Evolutionary conservation across 2,113 vertebrate genomes (phyloP).

Genomic region (Nanorana parkeri): DNA sequence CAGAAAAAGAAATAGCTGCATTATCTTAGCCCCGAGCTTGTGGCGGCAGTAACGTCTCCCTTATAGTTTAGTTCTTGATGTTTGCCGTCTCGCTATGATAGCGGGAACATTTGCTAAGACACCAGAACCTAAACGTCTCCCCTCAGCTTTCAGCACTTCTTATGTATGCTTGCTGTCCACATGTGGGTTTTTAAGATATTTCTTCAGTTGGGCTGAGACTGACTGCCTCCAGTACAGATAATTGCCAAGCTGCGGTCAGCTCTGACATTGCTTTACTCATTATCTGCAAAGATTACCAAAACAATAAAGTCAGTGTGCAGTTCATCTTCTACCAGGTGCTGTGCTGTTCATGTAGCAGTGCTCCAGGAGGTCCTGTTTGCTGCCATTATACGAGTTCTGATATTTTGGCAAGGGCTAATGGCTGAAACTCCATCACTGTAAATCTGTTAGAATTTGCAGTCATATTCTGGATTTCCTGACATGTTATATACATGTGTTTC

Average conservation of each 20-base stretch:
- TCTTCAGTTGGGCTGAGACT: background rate
- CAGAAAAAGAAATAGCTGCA: background rate
- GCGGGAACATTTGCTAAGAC: background rate
- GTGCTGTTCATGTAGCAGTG: background rate
- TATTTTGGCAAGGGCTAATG: too few species aligned
- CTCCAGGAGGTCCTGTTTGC: background rate
- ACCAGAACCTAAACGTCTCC: background rate
- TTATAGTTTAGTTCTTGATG: background rate
- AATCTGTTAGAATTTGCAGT: too few species aligned
- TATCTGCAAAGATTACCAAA: conserved; percentile 22
- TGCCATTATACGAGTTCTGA: too few species aligned
- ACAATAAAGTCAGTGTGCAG: background rate
- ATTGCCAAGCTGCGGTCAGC: background rate
- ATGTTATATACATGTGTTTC: too few species aligned
- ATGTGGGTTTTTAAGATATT: background rate
- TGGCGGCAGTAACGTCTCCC: background rate
- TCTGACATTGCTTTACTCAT: background rate
- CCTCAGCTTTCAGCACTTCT: conserved; percentile 28
- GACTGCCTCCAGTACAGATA: conserved; percentile 30
- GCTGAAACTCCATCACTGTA: too few species aligned
- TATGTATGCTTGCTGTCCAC: background rate
- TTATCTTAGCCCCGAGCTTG: background rate
- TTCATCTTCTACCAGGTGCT: background rate
- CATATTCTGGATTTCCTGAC: too few species aligned
- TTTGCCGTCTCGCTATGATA: background rate